phyloP scores from a whole-genome alignment of 2,113 vertebrate species.

The Tyrannus savana region DNA sequence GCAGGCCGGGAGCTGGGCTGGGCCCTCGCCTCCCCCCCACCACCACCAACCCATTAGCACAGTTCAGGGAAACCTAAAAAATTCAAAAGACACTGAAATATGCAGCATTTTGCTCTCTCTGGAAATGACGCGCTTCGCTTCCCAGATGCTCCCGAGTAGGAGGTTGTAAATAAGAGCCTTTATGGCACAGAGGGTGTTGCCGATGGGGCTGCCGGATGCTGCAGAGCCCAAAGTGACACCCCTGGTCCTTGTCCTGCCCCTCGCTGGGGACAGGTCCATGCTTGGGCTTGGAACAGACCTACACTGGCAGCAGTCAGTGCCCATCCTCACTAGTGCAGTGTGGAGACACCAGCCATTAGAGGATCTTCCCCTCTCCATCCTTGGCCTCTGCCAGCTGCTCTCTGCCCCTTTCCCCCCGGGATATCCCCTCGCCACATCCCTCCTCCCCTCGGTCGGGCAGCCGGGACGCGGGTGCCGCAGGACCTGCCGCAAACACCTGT shows the following conservation, averaged over 20 bases:
- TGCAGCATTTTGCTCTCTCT: slow-evolving; percentile 43
- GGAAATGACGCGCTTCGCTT: slow-evolving; percentile 48
- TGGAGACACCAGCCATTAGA: background rate
- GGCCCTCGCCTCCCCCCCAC: background rate
- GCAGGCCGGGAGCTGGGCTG: slow-evolving; percentile 58
- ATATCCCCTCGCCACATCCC: background rate
- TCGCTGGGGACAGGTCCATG: fast-evolving
- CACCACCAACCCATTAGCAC: slow-evolving; percentile 58
- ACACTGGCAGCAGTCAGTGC: fast-evolving
- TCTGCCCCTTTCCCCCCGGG: background rate
- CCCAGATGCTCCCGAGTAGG: slow-evolving; percentile 41
- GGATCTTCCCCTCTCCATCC: background rate
- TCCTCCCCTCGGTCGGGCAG: background rate
- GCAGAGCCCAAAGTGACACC: background rate
- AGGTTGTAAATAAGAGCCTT: slow-evolving; percentile 42
- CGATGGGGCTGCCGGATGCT: background rate
- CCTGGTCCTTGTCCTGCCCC: background rate
- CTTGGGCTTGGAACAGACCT: background rate
- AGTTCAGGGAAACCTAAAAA: slow-evolving; percentile 61
- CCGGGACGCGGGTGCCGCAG: background rate
- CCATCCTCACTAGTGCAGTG: fast-evolving
- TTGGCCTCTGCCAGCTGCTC: background rate
- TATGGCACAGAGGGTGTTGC: slow-evolving; percentile 19
- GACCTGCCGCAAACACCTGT: slow-evolving; percentile 33
- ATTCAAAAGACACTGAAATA: slow-evolving; percentile 53